phyloP scores from a whole-genome alignment of 2,113 vertebrate genomes.

The Rhinoderma darwinii region DNA sequence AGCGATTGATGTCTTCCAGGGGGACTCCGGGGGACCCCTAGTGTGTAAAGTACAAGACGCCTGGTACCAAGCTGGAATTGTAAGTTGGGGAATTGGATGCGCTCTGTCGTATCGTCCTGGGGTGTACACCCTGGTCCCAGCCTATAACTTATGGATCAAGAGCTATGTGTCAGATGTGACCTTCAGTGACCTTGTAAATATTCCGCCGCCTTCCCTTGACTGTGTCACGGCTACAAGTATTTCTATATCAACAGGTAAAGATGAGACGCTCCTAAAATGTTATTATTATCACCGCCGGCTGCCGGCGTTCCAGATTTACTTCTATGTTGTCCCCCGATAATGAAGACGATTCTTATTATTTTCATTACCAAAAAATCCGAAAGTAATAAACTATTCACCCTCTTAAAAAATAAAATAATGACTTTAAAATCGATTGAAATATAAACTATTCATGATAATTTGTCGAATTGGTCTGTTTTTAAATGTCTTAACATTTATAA shows the following conservation, averaged over 20 bases:
- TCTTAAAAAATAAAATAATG: too few relatives aligned
- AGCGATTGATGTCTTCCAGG: slow-evolving; percentile 49
- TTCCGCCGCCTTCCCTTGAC: not conserved
- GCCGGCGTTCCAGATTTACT: too few relatives aligned
- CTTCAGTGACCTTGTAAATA: slow-evolving; percentile 33
- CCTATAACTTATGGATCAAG: slow-evolving; percentile 78
- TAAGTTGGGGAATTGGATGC: slow-evolving; percentile 82
- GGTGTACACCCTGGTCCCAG: slow-evolving; percentile 78
- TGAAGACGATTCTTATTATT: too few relatives aligned
- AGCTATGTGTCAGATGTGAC: slow-evolving; percentile 11
- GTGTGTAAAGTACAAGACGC: slow-evolving; percentile 74
- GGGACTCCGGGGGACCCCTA: slow-evolving; percentile 73
- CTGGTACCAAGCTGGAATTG: slow-evolving; percentile 81
- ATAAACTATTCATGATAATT: too few relatives aligned
- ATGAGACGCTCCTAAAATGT: not conserved
- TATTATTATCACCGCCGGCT: too few relatives aligned
- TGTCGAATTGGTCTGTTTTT: too few relatives aligned
- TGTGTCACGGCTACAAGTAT: not conserved
- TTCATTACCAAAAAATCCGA: too few relatives aligned
- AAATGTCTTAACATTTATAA: too few relatives aligned
- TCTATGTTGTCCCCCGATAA: too few relatives aligned
- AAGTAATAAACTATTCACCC: too few relatives aligned
- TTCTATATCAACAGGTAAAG: not conserved
- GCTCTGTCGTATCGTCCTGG: slow-evolving; percentile 74
- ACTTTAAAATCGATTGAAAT: too few relatives aligned